Conservation (phyloP, 2,113 vertebrate genomes). For the Calyptomena viridis region DNA sequence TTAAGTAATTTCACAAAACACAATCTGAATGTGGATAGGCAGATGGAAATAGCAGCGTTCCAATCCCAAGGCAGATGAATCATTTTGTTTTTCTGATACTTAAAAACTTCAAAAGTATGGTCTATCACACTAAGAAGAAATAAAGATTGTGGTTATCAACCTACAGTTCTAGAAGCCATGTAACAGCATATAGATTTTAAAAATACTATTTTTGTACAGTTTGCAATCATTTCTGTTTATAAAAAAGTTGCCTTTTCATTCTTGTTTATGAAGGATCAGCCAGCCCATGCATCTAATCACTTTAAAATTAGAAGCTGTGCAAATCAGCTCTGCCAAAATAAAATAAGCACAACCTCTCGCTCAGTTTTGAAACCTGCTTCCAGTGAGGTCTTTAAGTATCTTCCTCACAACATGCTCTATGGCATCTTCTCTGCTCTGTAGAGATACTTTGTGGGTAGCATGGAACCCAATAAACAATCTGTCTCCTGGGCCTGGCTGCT, state of each 20-base stretch:
- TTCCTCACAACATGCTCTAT: slow-evolving; percentile 12
- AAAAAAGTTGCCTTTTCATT: slow-evolving; percentile 52
- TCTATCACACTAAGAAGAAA: slow-evolving; percentile 23
- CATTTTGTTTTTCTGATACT: slow-evolving; percentile 26
- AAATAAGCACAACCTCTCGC: slow-evolving; percentile 52
- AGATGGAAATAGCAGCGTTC: slow-evolving; percentile 51
- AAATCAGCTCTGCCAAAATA: slow-evolving; percentile 55
- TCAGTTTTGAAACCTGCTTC: slow-evolving; percentile 39
- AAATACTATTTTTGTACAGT: background rate
- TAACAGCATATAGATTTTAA: background rate
- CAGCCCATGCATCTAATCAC: slow-evolving; percentile 57
- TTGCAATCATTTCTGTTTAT: background rate
- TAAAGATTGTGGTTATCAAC: background rate
- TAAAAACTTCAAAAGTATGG: slow-evolving; percentile 16
- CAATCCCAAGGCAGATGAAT: slow-evolving; percentile 57
- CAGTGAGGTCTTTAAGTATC: background rate
- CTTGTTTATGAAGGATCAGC: slow-evolving; percentile 61
- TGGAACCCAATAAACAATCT: background rate
- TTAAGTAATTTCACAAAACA: slow-evolving; percentile 18
- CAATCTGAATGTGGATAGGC: slow-evolving; percentile 42
- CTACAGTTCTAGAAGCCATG: slow-evolving; percentile 25
- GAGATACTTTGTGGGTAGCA: background rate
- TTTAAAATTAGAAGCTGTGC: slow-evolving; percentile 69
- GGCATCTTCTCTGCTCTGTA: background rate
- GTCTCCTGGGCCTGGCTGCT: background rate